phyloP scores from a whole-genome alignment of 2,888 invertebrate genomes.

The Odontocolon sp. region DNA sequence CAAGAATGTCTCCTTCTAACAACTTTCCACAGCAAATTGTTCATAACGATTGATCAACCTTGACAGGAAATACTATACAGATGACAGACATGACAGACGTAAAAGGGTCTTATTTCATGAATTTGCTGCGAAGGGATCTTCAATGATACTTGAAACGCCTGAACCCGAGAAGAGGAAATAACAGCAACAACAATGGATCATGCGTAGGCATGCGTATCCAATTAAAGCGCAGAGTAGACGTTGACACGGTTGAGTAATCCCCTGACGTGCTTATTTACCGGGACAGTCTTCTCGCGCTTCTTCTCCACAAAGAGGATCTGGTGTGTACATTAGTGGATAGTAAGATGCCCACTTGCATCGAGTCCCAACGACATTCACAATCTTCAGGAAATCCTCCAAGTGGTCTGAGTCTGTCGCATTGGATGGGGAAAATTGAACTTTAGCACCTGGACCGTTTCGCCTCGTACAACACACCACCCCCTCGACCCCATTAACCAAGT shows the following conservation, averaged over 20 bases:
- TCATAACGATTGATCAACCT: too few species aligned
- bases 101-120: neutral
- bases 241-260: neutral
- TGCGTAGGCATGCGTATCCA: constrained; percentile 25
- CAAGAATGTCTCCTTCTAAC: too few species aligned
- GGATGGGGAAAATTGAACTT: neutral
- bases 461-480: neutral
- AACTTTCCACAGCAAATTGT: too few species aligned
- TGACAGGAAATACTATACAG: too few species aligned
- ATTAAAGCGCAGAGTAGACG: constrained; percentile 1
- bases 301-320: too few species aligned
- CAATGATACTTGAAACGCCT: constrained; percentile 11
- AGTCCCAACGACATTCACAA: constrained; percentile 57
- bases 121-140: constrained; percentile 4
- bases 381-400: neutral
- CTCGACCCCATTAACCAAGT: constrained; percentile 19
- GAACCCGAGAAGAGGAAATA: neutral
- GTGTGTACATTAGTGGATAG: too few species aligned
- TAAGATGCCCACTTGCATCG: constrained; percentile 73
- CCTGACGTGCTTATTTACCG: too few species aligned
- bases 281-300: neutral
- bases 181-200: neutral
- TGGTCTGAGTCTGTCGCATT: neutral
- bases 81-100: too few species aligned
- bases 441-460: constrained; percentile 2